phyloP scores from a whole-genome alignment of 2,888 invertebrate genomes.

The Agelastica alni region DNA sequence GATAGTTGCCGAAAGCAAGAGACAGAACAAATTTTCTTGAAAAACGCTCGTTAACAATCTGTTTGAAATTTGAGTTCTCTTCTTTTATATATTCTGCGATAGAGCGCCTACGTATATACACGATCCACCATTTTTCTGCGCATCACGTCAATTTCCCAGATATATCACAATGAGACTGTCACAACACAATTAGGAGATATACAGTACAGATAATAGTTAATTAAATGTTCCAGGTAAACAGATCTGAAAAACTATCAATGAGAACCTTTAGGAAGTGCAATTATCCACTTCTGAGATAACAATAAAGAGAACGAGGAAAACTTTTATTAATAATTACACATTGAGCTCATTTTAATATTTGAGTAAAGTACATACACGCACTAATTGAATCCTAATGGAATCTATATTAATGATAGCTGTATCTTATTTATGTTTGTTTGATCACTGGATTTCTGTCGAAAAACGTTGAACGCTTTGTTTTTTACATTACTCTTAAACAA shows the following conservation, averaged over 20 bases:
- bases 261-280: background rate
- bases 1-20: slow-evolving; percentile 10
- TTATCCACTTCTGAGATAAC: background rate
- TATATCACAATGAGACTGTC: slow-evolving; percentile 23
- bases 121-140: slow-evolving; percentile 15
- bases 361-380: too few species aligned
- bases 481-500: too few species aligned
- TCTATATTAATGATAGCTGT: too few species aligned
- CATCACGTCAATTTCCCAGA: slow-evolving; percentile 24
- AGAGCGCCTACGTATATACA: slow-evolving; percentile 28
- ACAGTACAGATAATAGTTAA: slow-evolving; percentile 20
- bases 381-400: too few species aligned
- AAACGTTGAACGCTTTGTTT: too few species aligned
- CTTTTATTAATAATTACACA: too few species aligned
- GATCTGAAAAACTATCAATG: slow-evolving; percentile 19
- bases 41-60: slow-evolving; percentile 28
- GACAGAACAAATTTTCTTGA: slow-evolving; percentile 26
- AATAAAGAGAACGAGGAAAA: background rate
- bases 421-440: too few species aligned
- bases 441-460: too few species aligned
- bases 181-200: slow-evolving; percentile 23
- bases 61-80: slow-evolving; percentile 26
- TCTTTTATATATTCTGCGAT: slow-evolving; percentile 28
- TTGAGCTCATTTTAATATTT: too few species aligned
- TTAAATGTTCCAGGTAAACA: slow-evolving; percentile 23